Evolutionary conservation across 2,113 vertebrate species (phyloP).

Genomic region (Ptyas mucosa): DNA sequence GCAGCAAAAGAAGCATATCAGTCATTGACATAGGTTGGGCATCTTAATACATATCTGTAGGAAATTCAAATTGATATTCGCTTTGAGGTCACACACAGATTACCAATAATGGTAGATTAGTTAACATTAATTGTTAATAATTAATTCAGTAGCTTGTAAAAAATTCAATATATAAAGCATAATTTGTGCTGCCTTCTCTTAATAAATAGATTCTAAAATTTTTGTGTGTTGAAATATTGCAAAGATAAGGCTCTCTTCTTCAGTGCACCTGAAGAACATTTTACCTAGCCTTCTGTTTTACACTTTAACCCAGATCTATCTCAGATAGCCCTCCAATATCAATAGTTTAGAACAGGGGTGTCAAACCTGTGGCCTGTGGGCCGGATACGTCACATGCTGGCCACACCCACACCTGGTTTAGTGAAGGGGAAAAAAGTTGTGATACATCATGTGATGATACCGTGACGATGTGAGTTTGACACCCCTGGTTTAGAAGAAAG

Average conservation of each 20-base stretch:
- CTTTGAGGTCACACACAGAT: slow-evolving; percentile 58
- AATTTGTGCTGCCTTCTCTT: slow-evolving; percentile 11
- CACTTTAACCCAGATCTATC: not conserved
- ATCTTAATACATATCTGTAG: not conserved
- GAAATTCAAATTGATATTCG: slow-evolving; percentile 34
- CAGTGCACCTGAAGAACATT: not conserved
- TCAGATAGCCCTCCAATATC: not conserved
- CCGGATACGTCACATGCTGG: too few species aligned
- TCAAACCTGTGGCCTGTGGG: too few species aligned
- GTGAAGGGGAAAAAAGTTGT: too few species aligned
- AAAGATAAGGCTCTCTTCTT: not conserved
- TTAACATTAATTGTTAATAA: slow-evolving; percentile 60
- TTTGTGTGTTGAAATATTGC: slow-evolving; percentile 37
- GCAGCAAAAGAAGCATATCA: slow-evolving; percentile 56
- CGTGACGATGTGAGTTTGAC: too few species aligned
- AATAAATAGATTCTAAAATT: slow-evolving; percentile 37
- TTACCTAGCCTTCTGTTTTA: not conserved
- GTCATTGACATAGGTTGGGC: slow-evolving; percentile 27
- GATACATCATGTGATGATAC: too few species aligned
- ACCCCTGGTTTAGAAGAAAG: not conserved
- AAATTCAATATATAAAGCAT: slow-evolving; percentile 57
- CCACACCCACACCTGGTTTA: too few species aligned
- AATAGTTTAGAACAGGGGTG: not conserved
- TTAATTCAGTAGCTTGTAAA: slow-evolving; percentile 46
- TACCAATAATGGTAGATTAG: slow-evolving; percentile 37